Evolutionary conservation across 1,140 invertebrate species (phyloP).

Genomic region (Andricus grossulariae): DNA sequence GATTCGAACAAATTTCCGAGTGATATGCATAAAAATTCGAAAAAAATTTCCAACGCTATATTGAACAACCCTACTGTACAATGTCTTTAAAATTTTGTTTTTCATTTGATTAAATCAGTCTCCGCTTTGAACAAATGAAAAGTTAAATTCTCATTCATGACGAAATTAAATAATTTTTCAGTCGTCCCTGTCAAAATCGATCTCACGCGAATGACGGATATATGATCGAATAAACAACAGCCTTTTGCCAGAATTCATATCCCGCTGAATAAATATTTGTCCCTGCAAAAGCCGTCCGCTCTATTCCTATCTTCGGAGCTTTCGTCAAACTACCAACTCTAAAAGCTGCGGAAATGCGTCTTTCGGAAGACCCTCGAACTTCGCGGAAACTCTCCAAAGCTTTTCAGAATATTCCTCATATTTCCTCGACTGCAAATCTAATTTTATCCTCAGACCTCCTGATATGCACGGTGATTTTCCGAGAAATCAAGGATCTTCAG

Average conservation of each 20-base stretch:
- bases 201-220: constrained; percentile 58
- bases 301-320: constrained; percentile 57
- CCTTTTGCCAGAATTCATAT: constrained; percentile 51
- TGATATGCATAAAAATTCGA: too few relatives aligned
- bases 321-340: constrained; percentile 21
- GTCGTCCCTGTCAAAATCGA: constrained; percentile 21
- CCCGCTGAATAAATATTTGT: constrained; percentile 71
- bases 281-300: constrained; percentile 51
- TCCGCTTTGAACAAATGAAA: background rate
- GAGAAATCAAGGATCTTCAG: background rate
- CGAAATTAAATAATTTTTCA: constrained; percentile 55
- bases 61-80: too few relatives aligned
- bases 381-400: background rate
- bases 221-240: constrained; percentile 61
- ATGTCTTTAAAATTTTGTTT: too few relatives aligned
- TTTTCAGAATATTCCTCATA: constrained; percentile 23
- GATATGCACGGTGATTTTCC: background rate
- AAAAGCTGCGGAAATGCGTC: background rate
- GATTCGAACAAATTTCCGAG: too few relatives aligned
- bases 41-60: too few relatives aligned
- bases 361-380: constrained; percentile 5
- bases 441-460: background rate
- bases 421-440: constrained; percentile 11
- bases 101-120: too few relatives aligned
- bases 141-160: background rate